Evolutionary conservation across 2,113 vertebrate species (phyloP), one percentile per base, ranked within the genome.

Genomic region (Progne subis): DNA sequence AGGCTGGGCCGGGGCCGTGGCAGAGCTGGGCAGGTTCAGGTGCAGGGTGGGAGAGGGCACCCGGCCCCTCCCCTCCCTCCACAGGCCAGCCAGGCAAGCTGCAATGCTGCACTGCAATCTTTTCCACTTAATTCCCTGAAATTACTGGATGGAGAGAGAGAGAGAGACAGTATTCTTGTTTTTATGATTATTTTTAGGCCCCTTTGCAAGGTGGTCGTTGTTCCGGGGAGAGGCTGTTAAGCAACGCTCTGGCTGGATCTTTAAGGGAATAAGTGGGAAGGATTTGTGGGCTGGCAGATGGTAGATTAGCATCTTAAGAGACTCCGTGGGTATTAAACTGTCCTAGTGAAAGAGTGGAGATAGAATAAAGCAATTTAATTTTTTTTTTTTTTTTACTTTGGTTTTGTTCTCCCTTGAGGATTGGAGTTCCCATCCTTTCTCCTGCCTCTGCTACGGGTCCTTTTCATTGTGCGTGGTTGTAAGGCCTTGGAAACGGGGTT

Each of bases 281-380:
- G 85, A 92, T 96, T 93, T 95, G 92, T 74, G 82, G 79, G 60
- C 64, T 37, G 17, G 80, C 93, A 95, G 96, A 95, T 93, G 92
- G 94, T 78, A 96, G 94, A 93, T 96, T 52, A 95, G 93, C 90
- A 75, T 94, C 60, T 93, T 83, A 56, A 88, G 87, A 83, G 96
- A 90, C 87, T 96, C 7, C 16, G 3, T 49, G 71, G 85, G 79
- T 90, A 78, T 96, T 92, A 85, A 92, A 92, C 75, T 90, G 92
- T 80, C 82, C 87, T 69, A 60, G 75, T 29, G 84, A 75, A 86
- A 79, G 87, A 94, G 79, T 34, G 85, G 85, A 96, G 90, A 83
- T 69, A 82, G 89, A 91, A 56, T 78, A 67, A 92, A 94, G 81
- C 63, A 11, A 32, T 59, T 82, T 14, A 16, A 25, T n/a, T 56